Evolutionary conservation across 2,888 invertebrate genomes (phyloP).

Genomic region (Caenorhabditis sp.): DNA sequence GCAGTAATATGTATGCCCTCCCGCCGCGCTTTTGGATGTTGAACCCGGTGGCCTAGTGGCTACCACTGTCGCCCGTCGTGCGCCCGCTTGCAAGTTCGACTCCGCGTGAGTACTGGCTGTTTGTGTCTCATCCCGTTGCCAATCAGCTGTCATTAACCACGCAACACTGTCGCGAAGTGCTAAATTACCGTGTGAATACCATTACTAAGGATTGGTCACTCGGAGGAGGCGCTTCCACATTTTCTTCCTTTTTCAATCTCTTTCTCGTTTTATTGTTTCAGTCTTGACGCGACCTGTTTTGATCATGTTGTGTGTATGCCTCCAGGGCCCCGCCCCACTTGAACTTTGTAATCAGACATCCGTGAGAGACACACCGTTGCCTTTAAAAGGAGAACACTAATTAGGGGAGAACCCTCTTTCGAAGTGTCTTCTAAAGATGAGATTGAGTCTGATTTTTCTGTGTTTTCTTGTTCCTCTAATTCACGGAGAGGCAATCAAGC

Average conservation of each 20-base stretch:
- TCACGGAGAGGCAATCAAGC: constrained; percentile 34
- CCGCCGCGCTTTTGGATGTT: not conserved
- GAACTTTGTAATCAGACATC: constrained; percentile 14
- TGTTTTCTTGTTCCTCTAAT: constrained; percentile 1
- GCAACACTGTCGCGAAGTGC: constrained; percentile 38
- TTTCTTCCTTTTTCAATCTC: constrained; percentile 27
- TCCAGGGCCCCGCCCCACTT: not conserved
- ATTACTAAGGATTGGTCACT: constrained; percentile 31
- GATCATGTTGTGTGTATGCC: not conserved
- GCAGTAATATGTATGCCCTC: constrained; percentile 1
- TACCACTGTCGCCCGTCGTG: not conserved
- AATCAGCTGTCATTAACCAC: constrained; percentile 67
- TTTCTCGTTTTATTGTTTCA: not conserved
- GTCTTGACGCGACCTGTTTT: constrained; percentile 22
- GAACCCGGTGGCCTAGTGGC: constrained; percentile 46
- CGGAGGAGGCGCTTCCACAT: constrained; percentile 62
- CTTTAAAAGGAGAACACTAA: constrained; percentile 13
- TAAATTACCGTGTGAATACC: constrained; percentile 59
- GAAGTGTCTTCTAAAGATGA: constrained; percentile 11
- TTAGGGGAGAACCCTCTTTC: constrained; percentile 9
- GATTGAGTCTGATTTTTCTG: not conserved
- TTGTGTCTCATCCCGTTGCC: constrained; percentile 41
- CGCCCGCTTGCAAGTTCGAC: constrained; percentile 16
- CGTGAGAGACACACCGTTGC: too few species aligned
- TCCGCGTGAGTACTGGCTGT: constrained; percentile 66